Evolutionary conservation across 2,797 vertebrate species (phyloP).

Genomic region (Pristis pectinata): DNA sequence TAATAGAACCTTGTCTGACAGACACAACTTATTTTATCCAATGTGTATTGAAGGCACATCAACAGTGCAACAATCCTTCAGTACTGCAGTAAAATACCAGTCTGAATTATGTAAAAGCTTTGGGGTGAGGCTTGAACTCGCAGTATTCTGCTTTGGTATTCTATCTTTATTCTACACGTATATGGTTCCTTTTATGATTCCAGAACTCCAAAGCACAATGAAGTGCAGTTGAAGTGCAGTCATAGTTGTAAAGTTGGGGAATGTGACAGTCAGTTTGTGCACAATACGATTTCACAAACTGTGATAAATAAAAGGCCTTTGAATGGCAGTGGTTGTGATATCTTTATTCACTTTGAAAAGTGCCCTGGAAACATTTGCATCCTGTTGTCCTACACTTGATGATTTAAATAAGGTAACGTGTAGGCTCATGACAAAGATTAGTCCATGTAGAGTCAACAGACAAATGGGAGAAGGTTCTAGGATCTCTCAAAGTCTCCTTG

Average conservation of each 20-base stretch:
- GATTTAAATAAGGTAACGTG: neutral
- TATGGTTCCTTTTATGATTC: neutral
- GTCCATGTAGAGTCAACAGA: neutral
- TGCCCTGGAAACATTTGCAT: neutral
- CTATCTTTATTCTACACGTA: neutral
- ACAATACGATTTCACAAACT: neutral
- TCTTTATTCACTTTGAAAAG: neutral
- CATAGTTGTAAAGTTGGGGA: neutral
- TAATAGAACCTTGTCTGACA: neutral
- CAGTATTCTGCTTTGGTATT: neutral
- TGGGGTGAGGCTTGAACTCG: neutral
- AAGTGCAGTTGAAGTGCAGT: neutral
- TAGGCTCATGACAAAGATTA: neutral
- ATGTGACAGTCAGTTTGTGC: neutral
- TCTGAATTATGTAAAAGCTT: neutral
- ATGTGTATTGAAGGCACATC: neutral
- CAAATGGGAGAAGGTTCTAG: neutral
- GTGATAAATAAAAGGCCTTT: neutral
- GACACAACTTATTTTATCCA: neutral
- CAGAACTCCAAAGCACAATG: neutral
- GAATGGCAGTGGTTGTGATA: neutral
- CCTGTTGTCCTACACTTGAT: neutral
- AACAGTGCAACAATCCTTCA: neutral
- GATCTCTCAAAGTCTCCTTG: no score
- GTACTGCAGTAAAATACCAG: neutral